Conservation (phyloP, 2,113 vertebrate genomes). For the Pedetes capensis region DNA sequence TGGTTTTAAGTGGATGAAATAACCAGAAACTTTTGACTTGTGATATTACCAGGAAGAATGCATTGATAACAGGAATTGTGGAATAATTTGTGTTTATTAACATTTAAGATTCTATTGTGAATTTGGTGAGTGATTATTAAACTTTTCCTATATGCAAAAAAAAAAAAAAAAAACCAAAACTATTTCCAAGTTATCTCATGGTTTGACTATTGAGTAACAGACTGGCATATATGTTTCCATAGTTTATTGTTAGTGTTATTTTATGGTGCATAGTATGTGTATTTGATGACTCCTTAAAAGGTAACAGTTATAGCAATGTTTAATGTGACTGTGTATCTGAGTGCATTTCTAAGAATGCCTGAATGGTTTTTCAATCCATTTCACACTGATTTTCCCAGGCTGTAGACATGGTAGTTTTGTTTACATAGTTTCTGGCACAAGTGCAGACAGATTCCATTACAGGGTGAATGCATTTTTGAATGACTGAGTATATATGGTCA, state of each 20-base stretch:
- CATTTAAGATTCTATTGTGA: neutral
- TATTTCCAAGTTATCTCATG: neutral
- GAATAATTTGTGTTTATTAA: neutral
- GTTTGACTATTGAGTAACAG: neutral
- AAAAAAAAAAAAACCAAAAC: too few relatives aligned
- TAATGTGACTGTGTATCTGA: conserved; percentile 22
- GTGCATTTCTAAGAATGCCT: neutral
- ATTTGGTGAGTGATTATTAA: conserved; percentile 52
- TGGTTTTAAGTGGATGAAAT: conserved; percentile 35
- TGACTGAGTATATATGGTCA: conserved; percentile 37
- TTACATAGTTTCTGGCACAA: conserved; percentile 74
- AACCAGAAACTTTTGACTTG: neutral
- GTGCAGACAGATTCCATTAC: conserved; percentile 50
- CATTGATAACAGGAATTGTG: neutral
- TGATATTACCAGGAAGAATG: neutral
- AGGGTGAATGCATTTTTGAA: conserved; percentile 62
- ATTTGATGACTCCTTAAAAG: conserved; percentile 49
- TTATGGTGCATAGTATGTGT: neutral
- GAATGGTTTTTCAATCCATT: neutral
- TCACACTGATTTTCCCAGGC: conserved; percentile 60
- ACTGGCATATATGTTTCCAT: neutral
- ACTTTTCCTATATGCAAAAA: too few relatives aligned
- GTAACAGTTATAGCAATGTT: neutral
- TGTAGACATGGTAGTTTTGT: conserved; percentile 69
- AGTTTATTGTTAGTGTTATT: neutral